Evolutionary conservation across 92 coral and sea anemone species (phyloP).

Genomic region (Metridium senile): DNA sequence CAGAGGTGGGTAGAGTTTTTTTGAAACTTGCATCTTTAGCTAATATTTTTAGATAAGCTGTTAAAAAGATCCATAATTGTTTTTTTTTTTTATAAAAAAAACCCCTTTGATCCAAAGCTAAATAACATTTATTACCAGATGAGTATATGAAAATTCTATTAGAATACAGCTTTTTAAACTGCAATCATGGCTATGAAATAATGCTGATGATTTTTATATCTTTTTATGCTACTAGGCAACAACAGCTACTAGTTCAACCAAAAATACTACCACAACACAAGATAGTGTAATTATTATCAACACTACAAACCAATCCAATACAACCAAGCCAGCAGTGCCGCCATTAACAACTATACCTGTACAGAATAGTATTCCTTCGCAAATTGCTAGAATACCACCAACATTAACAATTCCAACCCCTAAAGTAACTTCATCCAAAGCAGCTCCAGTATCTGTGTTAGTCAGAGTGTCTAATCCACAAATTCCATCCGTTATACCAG

Average conservation of each 20-base stretch:
- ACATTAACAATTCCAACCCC: constrained; percentile 15
- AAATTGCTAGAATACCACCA: constrained; percentile 22
- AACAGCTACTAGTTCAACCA: constrained; percentile 14
- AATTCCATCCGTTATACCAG: constrained; percentile 86
- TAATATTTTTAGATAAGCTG: no score
- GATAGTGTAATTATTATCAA: constrained; percentile 12
- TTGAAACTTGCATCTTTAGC: no score
- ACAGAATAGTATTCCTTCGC: not conserved
- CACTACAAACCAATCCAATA: not conserved
- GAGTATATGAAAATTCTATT: no score
- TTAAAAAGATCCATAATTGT: no score
- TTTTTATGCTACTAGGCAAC: not conserved
- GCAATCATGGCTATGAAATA: no score
- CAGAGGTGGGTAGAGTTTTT: constrained; percentile 41
- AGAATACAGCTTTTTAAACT: no score
- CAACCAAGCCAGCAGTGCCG: constrained; percentile 10
- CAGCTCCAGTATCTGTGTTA: constrained; percentile 91
- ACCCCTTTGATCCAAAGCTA: no score
- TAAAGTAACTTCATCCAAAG: constrained; percentile 19
- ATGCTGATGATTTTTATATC: no score
- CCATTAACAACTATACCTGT: constrained; percentile 14
- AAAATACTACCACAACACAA: not conserved
- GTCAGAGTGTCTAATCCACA: constrained; percentile 70
- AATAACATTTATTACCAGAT: no score
- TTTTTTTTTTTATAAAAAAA: no score